Base-by-base conservation (phyloP, 1,140 invertebrate species). In the Pachypsylla venusta region DNA sequence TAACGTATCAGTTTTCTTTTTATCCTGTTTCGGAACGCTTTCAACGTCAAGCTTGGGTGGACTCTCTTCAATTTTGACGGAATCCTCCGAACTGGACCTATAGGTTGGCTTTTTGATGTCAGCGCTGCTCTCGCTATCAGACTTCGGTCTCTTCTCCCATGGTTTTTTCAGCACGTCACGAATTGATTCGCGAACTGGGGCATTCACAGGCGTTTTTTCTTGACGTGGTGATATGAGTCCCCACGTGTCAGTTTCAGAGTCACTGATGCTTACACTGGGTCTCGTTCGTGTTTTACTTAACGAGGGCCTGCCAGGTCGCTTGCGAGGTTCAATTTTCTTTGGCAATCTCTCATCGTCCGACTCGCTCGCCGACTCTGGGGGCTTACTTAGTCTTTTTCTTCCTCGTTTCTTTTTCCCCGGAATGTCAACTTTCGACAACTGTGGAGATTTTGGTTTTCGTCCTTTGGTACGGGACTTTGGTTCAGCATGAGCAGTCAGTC, bases 1-100 rank as follows among this genome's bases (percentile, higher is more conserved):
- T 25, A 85, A 65, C 0, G 82, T 84, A 60, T 78, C 79, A 62
- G 74, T 83, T 68, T 85, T 86, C 67, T 84, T 85, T 62, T 82
- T 83, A 66, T 85, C 81, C 58, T 79, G 75, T 0, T 79, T 74
- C 10, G 76, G 75, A 2, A 73, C 74, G 20, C 75, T 74, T 39
- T 81, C 77, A 20, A 77, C 74, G 61, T 79, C 76, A 24, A 75
- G 62, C 62, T 78, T 79, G 10, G 75, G 72, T 3, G 75, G 74
- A 35, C 30, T 35, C n/a, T 35, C 7, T 35, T 35, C 30, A 10
- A 35, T 35, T n/a, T 35, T 35, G 30, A 35, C n/a, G n/a, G 30
- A 35, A 7, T 48, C 42, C 42, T 48, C 42, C 7, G 30, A 35
- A n/a, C 30, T 35, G n/a, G 30, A 35, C 30, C 30, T 7, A 35